Evolutionary conservation across 2,797 vertebrate genomes (phyloP).

Genomic region (Coendou prehensilis): DNA sequence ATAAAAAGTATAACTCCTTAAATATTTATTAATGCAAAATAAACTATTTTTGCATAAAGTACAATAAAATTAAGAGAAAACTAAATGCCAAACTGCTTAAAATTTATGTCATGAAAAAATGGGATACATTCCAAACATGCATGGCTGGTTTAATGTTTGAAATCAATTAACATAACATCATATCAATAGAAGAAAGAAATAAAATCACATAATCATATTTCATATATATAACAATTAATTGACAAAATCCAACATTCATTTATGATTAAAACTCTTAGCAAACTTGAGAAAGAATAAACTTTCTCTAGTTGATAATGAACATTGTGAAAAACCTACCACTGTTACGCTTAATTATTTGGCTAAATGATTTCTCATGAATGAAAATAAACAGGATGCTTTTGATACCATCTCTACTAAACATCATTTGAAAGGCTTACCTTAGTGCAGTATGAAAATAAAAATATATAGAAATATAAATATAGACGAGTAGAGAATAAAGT

Average conservation of each 20-base stretch:
- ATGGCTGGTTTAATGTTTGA: not conserved
- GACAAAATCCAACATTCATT: not conserved
- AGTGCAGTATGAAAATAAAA: not conserved
- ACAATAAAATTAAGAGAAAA: not conserved
- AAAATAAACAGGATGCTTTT: not conserved
- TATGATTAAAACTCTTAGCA: not conserved
- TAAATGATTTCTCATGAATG: not conserved
- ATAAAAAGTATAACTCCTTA: not conserved
- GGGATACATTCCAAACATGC: not conserved
- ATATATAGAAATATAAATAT: not conserved
- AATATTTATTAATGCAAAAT: not conserved
- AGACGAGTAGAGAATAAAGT: not conserved
- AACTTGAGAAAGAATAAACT: not conserved
- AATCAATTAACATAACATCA: not conserved
- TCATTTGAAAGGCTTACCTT: not conserved
- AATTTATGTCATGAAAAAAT: not conserved
- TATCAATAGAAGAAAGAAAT: not conserved
- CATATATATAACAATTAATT: not conserved
- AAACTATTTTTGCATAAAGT: not conserved
- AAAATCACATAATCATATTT: not conserved
- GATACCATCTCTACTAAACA: fast-evolving
- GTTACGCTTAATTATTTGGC: not conserved
- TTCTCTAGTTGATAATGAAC: not conserved
- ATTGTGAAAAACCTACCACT: not conserved
- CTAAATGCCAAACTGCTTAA: not conserved